Base-by-base conservation (phyloP, 2,113 vertebrate species). In the Phylloscopus trochilus region DNA sequence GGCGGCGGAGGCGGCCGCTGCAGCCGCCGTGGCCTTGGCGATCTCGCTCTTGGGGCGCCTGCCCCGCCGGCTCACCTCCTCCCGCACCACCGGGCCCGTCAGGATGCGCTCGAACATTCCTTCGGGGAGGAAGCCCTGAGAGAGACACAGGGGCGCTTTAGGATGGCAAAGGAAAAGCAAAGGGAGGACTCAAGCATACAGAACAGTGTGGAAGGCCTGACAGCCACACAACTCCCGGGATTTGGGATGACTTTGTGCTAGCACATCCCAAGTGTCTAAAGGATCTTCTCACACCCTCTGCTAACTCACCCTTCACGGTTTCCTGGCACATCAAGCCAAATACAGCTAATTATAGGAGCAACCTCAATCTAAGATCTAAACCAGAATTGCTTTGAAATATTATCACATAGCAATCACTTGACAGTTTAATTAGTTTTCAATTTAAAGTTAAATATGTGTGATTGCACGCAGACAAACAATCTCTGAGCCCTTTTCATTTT, bases 81-180 rank as follows among this genome's bases (percentile, higher is more conserved):
- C 99, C 7, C 99, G 98, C 90, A 99, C 99, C 24, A 99, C 99
- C 21, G 99, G 99, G 44, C 99, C 99, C 2, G 99, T 99, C 69
- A 99, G 98, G 95, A 99, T 99, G 12, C 99, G 98, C 87, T 99
- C 99, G 76, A 98, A 99, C 99, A 99, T 99, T 31, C 98, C 99
- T 92, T 99, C 99, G 12, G 99, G 99, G 74, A 99, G 99, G 96
- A 99, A 99, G 12, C 99, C 99, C 99, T 99, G 93, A 6, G 86
- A 33, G 22, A 78, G 74, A 93, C 44, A 90, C 52, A 53, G 1
- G 5, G 7, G 10, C 37, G 7, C 15, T 44, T 92, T 5, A 96
- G 53, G 28, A 37, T 2, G 37, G 52, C 37, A 37, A 46, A 69
- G 30, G 4, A 51, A 49, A 59, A 73, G 46, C 44, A 28, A 86